These are phyloP conservation scores for Falco cherrug DNA, from an alignment of 2,797 vertebrate genomes.

Conservation along the genomic window DNA sequence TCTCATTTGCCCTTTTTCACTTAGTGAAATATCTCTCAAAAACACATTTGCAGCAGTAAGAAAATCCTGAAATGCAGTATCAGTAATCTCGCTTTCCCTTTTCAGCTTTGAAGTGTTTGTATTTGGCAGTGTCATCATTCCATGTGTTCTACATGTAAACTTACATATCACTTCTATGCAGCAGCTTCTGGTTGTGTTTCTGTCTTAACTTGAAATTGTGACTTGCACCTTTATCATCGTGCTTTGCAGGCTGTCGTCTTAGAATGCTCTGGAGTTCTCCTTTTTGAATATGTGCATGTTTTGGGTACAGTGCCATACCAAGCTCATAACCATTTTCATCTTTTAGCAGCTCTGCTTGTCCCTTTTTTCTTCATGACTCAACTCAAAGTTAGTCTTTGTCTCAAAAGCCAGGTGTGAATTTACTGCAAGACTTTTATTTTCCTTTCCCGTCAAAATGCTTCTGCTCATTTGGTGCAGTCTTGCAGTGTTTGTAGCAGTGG, in stretches of 20 bases:
- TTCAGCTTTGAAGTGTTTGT: conserved; percentile 13
- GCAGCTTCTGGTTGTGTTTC: conserved; percentile 34
- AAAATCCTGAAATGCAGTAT: not conserved
- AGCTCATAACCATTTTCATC: not conserved
- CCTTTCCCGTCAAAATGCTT: not conserved
- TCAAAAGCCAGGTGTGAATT: not conserved
- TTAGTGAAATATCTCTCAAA: not conserved
- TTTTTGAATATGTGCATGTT: not conserved
- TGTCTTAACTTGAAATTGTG: conserved; percentile 11
- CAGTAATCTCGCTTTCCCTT: not conserved
- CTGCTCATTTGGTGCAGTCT: not conserved
- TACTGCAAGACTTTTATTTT: not conserved
- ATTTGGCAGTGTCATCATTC: not conserved
- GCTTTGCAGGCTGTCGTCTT: conserved; percentile 24
- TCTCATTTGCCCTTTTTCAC: not conserved
- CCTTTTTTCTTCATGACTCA: not conserved
- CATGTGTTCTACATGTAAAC: not conserved
- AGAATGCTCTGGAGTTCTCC: not conserved
- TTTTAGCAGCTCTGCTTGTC: not conserved
- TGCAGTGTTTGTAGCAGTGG: not conserved
- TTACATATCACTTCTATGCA: not conserved
- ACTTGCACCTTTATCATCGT: not conserved
- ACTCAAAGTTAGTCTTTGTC: conserved; percentile 13
- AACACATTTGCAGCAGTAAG: not conserved
- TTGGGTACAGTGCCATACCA: not conserved